Percentiles rank a stretch among this genome's conserved stretches.
These are phyloP conservation scores for Liasis olivaceus DNA, from an alignment of 2,797 vertebrate species.

Conservation along the genomic window DNA sequence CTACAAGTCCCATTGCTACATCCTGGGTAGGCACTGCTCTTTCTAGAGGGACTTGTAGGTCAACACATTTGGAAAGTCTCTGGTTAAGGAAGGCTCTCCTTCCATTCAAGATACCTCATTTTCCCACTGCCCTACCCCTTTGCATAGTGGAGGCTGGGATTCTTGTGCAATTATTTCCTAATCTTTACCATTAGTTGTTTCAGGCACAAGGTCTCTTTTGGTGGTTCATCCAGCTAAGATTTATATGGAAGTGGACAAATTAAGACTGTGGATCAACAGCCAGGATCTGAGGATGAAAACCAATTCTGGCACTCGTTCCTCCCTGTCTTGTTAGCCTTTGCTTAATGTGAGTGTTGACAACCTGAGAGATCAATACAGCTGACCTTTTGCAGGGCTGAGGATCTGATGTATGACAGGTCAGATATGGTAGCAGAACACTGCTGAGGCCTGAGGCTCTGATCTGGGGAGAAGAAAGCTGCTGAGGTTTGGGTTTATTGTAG, in stretches of 20 bases:
- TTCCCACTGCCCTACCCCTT: background rate
- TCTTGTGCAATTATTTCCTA: background rate
- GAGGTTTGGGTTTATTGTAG: background rate
- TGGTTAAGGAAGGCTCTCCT: background rate
- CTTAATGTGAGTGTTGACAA: constrained; percentile 26
- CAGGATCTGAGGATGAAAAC: background rate
- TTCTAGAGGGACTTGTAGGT: background rate
- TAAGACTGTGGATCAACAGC: background rate
- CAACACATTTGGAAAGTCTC: background rate
- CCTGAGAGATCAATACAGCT: constrained; percentile 24
- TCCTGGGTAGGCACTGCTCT: background rate
- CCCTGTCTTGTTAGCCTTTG: constrained; percentile 24
- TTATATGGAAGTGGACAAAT: background rate
- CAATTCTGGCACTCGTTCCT: background rate
- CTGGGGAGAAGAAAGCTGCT: background rate
- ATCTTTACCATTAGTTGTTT: background rate
- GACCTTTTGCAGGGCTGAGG: constrained; percentile 29
- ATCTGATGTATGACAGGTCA: constrained; percentile 19
- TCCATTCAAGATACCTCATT: background rate
- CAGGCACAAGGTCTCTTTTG: background rate
- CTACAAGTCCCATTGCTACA: background rate
- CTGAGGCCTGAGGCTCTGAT: background rate
- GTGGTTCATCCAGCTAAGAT: background rate
- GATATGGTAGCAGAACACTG: constrained; percentile 5
- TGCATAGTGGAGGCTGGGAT: too few relatives aligned